Percentiles rank a stretch among this genome's conserved stretches.
These are phyloP conservation scores for Chrysina gloriosa DNA, from an alignment of 2,888 invertebrate genomes.

Conservation along the genomic window DNA sequence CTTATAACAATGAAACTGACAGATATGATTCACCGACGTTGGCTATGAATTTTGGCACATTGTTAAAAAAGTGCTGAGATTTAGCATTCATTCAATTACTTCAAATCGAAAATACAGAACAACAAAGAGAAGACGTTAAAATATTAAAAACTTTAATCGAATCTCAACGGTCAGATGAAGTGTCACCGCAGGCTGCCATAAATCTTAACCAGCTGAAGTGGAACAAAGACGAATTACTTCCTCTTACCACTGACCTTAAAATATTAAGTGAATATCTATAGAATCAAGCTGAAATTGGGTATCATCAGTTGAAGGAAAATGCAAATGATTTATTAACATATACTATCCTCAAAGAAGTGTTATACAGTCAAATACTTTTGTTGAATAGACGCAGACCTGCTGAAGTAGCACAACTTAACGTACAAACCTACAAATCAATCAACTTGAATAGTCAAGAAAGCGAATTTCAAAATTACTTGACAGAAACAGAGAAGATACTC, in stretches of 20 bases:
- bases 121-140: constrained; percentile 47
- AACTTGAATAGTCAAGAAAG: neutral
- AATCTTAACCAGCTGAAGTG: constrained; percentile 37
- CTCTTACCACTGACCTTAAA: constrained; percentile 45
- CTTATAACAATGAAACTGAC: constrained; percentile 48
- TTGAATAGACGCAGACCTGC: constrained; percentile 3
- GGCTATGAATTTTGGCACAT: constrained; percentile 51
- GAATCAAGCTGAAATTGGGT: constrained; percentile 38
- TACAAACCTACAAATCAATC: neutral
- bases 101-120: constrained; percentile 44
- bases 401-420: neutral
- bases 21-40: constrained; percentile 51
- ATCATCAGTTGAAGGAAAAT: neutral
- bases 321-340: neutral
- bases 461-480: neutral
- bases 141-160: constrained; percentile 49
- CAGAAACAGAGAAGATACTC: constrained; percentile 11
- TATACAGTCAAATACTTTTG: constrained; percentile 15
- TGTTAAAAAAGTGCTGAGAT: constrained; percentile 52
- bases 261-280: constrained; percentile 20
- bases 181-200: constrained; percentile 25
- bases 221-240: constrained; percentile 51
- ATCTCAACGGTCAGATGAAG: constrained; percentile 52
- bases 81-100: constrained; percentile 47
- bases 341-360: neutral